Evolutionary conservation across 2,888 invertebrate genomes (phyloP), one percentile per base, ranked within the genome.

Genomic region (Diarsia rubi): DNA sequence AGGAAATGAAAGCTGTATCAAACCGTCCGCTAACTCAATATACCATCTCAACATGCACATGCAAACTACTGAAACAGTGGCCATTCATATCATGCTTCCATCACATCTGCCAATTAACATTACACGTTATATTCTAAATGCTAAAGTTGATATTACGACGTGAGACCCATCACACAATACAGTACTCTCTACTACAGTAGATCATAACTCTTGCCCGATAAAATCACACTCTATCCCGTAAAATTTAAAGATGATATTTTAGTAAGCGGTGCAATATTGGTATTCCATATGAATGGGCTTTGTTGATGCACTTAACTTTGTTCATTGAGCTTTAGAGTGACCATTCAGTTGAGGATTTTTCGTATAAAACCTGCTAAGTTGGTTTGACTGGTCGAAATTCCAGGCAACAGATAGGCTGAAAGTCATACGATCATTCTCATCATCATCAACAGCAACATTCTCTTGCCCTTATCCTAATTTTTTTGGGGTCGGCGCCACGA

Each of bases 241-340:
- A 0, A 11, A 0, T 0, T 62, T 57, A 81, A 54, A 52, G 78
- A 69, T 76, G 9, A 65, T 49, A 42, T 54, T 76, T 16, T 14
- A 64, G 27, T 69, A 52, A 37, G 21, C 62, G 47, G 72, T 79
- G 27, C 44, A 12, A 77, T n/a, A 79, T 86, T 81, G 75, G 84
- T 86, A 84, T 86, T 85, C 65, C 82, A 84, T 70, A 87, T 89
- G 87, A 89, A 88, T 88, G 87, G 70, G 69, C 85, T 83, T 83
- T 86, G 83, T 84, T 84, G 45, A 16, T 88, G 78, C 82, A 82
- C 79, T 87, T 86, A 81, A 86, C 84, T 86, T 88, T 88, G 86
- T 88, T 89, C 90, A 87, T 89, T 88, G 82, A 86, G 74, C 24
- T 64, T 73, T 82, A 70, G 67, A 70, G 84, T 73, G 47, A 71